Evolutionary conservation across 2,797 vertebrate species (phyloP), one percentile per base, ranked within the genome.

Genomic region (Botia almorhae): DNA sequence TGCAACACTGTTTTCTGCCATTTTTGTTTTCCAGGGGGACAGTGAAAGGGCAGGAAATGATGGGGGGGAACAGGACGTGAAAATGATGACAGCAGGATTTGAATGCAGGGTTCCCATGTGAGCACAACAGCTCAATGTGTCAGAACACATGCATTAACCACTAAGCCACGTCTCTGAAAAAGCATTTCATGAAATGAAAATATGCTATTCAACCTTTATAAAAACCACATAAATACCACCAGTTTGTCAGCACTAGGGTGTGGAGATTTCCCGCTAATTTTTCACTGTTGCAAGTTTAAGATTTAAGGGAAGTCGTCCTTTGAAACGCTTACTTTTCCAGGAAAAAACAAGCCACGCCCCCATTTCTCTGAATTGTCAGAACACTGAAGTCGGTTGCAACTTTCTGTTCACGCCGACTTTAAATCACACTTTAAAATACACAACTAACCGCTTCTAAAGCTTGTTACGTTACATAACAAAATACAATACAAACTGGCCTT

Each of bases 1-100:
- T 63, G 61, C 69, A 78, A 78, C 72, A 80, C n/a, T 68, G 33
- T 46, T 78, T 82, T 50, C 16, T 51, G 67, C 1, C 23, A 69
- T 68, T 69, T 56, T 12, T 12, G 21, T 60, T 55, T 6, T 21
- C 65, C 19, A 17, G 21, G n/a, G n/a, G 14, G 23, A 60, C 10
- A 36, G 43, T 61, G 68, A 63, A 61, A 70, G 19, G 2, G 61
- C 12, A 14, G 26, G 64, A 77, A 68, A 77, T 69, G 53, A 77
- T 58, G 16, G 26, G 0, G 1, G 16, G 36, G 21, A 67, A 67
- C 2, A 29, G 29, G 4, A 19, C 60, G 19, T 61, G 43, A 19
- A 29, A 46, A 61, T 17, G 69, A 43, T 29, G 21, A 0, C 11
- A 53, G 13, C 12, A 16, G 60, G 55, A 61, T 26, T 5, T 7